Base-by-base conservation (phyloP, 2,113 vertebrate genomes). In the Galeopterus variegatus region DNA sequence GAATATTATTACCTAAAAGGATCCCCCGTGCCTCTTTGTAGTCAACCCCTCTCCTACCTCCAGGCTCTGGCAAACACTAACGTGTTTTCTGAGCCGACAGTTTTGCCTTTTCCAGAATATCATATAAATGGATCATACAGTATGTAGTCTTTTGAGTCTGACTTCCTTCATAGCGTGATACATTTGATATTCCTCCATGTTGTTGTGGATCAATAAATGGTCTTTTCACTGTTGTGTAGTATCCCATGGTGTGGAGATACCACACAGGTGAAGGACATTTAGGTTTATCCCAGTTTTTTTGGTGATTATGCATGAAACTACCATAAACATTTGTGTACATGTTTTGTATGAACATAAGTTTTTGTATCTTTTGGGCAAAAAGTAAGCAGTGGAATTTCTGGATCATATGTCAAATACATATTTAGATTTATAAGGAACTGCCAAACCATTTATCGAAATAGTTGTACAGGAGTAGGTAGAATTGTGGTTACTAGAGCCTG, bases 351-450 rank as follows among this genome's bases (percentile, higher is more conserved):
- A 67, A 67, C 19, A 52, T 33, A 69, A 77, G 6, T 60, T 95
- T 83, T 95, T 48, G 21, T 58, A 82, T 67, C 72, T 91, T 41
- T 76, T 79, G 33, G n/a, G 48, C 3, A 93, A 93, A 96, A n/a
- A 94, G 26, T 15, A 84, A n/a, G 45, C 41, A 80, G 36, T 56
- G 79, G 67, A 26, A 89, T 90, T 96, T 87, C 56, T 67, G 73
- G 62, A 26, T 52, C 45, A 58, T 41, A 52, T 56, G 31, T 84
- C 56, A 84, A 77, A 50, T 26, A 4, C 52, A 28, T 67, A 87
- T 58, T 72, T 94, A 82, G 87, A 36, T 62, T 88, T 88, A n/a
- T 77, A 52, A 67, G 50, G 90, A 75, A 65, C 8, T 80, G 81
- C 12, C 36, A 76, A 48, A 69, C 24, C 73, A 28, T 14, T 94